Base-by-base conservation (phyloP, 2,888 invertebrate species). In the Octonoba sinensis region DNA sequence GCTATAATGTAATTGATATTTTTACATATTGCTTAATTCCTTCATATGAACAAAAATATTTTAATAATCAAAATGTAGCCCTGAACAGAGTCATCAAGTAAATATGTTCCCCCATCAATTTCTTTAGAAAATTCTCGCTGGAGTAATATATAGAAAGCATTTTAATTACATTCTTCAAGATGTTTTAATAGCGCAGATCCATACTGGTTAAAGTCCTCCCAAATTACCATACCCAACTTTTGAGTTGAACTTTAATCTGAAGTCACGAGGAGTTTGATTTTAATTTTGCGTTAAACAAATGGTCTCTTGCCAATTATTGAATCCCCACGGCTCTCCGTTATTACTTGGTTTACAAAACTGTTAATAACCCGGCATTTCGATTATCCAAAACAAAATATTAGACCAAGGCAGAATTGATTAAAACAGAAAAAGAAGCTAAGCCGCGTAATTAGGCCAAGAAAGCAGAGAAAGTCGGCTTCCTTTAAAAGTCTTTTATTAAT, bases 381-480 rank as follows among this genome's bases (percentile, higher is more conserved):
- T 79, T 79, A 79, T 56, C 36, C 67, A 79, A 79, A 79, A 79
- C 79, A 79, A 79, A 79, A 79, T 79, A 73, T 79, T 78, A 72
- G 79, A 62, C 46, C 22, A 70, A 54, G 64, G 27, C 56, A 13
- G 67, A 79, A 79, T 79, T 73, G 79, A 79, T 79, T 79, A 69
- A 73, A 79, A 79, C 56, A 46, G 67, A 69, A 73, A 79, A 79
- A 77, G 77, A 64, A 69, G 62, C 36, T 16, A 46, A 47, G 66
- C 57, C 54, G 22, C 67, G 79, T 79, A 79, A 81, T 81, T 81
- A 81, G 62, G 73, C 69, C 62, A 81, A 74, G 74, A 70, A 56
- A 64, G 74, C 51, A 72, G 67, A 76, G 75, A 66, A 74, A 72
- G 71, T 49, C 78, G 20, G 65, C 59, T 69, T 74, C 81, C 59